Evolutionary conservation across 2,888 invertebrate species (phyloP), one percentile per base, ranked within the genome.

Genomic region (Catocala nupta): DNA sequence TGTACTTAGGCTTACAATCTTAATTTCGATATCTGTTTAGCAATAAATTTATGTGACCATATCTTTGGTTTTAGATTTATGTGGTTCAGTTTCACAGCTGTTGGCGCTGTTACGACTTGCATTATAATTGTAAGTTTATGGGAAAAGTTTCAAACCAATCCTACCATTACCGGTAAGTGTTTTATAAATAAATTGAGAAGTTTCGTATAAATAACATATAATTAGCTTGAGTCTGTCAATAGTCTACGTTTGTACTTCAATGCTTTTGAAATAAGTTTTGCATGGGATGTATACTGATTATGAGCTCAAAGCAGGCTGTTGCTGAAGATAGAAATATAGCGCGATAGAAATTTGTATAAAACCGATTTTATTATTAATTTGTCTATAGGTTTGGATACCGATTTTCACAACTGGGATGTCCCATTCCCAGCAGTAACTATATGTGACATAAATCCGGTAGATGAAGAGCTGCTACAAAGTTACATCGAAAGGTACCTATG

Each of bases 131-230:
- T 96, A 51, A 97, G 96, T 79, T 92, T 97, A 39, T 97, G 97
- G 97, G 96, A 96, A 78, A 97, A 97, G 85, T 97, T 97, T 86
- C 97, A 97, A 92, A 97, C 97, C 0, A 97, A 97, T 90, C 97
- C 97, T 5, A 97, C 97, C 0, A 96, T 97, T 58, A 97, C 97
- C 39, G 96, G 96, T 90, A 77, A 78, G 72, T 62, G 25, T 25
- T 25, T 25, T 25, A 25, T 25, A 25, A 25, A 25, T 1, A 25
- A 25, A 25, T 25, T 25, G 25, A 25, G 25, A 25, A 25, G 25
- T 25, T 25, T 3, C 4, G 25, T 25, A 25, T 3, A 25, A 25
- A 25, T 25, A 25, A 25, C 3, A 25, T 25, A 25, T 25, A 25
- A 25, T 25, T 3, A 25, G 25, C 25, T 25, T 25, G 25, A 25